Conservation (phyloP, 1,140 invertebrate species). For the Aphis craccivora region DNA sequence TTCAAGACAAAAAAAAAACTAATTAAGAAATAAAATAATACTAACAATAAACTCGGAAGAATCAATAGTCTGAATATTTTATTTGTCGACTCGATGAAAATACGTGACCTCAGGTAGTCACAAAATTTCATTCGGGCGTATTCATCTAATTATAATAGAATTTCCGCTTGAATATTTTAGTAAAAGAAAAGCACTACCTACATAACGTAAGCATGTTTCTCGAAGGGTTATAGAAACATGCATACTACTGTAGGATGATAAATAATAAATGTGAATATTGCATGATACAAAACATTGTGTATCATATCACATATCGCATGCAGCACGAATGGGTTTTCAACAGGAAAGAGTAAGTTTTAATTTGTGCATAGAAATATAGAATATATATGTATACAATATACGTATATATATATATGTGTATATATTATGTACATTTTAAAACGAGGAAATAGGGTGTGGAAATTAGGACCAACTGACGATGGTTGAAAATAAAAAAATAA, state of each 20-base stretch:
- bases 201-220: constrained; percentile 19
- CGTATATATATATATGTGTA: neutral
- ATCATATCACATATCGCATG: constrained; percentile 29
- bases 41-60: neutral
- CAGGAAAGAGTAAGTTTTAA: constrained; percentile 20
- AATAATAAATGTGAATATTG: constrained; percentile 51
- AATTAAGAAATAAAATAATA: neutral
- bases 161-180: constrained; percentile 42
- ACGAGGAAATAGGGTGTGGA: neutral
- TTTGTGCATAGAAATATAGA: constrained; percentile 30
- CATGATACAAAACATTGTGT: constrained; percentile 39
- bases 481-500: constrained; percentile 19
- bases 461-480: neutral
- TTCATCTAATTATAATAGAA: constrained; percentile 35
- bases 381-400: neutral
- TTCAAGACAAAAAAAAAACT: neutral
- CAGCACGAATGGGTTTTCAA: constrained; percentile 29
- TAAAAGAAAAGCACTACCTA: constrained; percentile 22
- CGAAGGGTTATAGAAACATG: constrained; percentile 10
- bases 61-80: constrained; percentile 35
- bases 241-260: neutral
- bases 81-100: neutral
- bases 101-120: constrained; percentile 35
- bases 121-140: neutral
- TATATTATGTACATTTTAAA: constrained; percentile 37